Percentiles rank a stretch among this genome's conserved stretches.
Conservation (phyloP, 1,140 invertebrate genomes). For the Leptinotarsa lineolata region DNA sequence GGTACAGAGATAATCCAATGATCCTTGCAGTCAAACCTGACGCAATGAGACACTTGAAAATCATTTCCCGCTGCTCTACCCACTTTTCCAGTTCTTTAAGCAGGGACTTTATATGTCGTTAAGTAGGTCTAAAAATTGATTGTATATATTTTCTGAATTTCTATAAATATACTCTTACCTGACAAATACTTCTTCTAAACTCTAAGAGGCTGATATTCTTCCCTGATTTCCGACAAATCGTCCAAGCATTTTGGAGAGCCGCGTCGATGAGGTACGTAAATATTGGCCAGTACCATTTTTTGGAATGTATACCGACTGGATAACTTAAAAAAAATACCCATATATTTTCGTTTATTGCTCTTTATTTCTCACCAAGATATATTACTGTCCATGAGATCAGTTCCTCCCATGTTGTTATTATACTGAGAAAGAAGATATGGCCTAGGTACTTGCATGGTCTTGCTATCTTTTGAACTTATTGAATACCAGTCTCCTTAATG, state of each 20-base stretch:
- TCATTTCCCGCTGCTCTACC: neutral
- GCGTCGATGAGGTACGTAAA: neutral
- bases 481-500: constrained; percentile 20
- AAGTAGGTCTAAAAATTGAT: constrained; percentile 17
- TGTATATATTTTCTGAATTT: neutral
- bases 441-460: constrained; percentile 21
- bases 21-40: neutral
- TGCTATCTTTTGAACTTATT: constrained; percentile 25
- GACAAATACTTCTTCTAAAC: constrained; percentile 2
- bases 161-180: neutral
- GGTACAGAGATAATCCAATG: neutral
- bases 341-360: too few species aligned
- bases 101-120: constrained; percentile 9
- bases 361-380: constrained; percentile 6
- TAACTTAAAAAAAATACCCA: constrained; percentile 18
- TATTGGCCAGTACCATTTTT: constrained; percentile 23
- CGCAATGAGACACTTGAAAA: neutral
- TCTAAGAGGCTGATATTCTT: constrained; percentile 6
- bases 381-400: constrained; percentile 28
- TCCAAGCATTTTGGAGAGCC: constrained; percentile 23
- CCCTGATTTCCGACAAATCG: constrained; percentile 1
- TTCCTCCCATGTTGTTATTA: constrained; percentile 28
- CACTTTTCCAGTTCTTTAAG: neutral
- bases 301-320: constrained; percentile 12
- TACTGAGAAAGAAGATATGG: constrained; percentile 22